These are phyloP conservation scores for Dioctria linearis DNA, from an alignment of 2,888 invertebrate genomes.

Conservation along the genomic window DNA sequence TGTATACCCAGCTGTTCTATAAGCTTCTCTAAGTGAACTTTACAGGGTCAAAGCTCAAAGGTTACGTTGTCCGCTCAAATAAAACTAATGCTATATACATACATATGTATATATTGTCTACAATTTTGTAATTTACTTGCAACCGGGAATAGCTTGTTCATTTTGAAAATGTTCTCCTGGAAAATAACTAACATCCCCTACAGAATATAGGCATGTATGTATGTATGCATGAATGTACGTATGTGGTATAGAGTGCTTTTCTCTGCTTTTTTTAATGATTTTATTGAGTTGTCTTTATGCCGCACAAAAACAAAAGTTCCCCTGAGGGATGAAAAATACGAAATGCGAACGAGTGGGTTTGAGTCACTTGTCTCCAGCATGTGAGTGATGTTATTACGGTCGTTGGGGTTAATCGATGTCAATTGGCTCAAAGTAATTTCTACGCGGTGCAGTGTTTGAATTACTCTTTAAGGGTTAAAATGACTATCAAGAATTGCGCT, in stretches of 20 bases:
- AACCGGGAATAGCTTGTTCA: no score
- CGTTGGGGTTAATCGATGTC: conserved; percentile 35
- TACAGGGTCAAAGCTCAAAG: conserved; percentile 4
- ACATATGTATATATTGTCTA: no score
- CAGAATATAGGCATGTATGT: no score
- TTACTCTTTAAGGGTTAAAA: conserved; percentile 8
- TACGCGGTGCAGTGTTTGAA: background rate
- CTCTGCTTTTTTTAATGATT: background rate
- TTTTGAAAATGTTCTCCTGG: no score
- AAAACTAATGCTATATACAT: no score
- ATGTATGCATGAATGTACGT: no score
- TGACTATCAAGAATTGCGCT: conserved; percentile 2
- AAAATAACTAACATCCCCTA: no score
- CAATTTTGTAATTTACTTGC: no score
- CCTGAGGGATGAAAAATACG: no score
- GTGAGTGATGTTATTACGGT: conserved; percentile 40
- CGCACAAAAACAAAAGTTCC: background rate
- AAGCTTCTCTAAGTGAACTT: background rate
- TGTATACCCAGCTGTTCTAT: no score
- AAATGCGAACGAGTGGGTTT: background rate
- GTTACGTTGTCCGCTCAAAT: background rate
- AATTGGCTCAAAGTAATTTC: conserved; percentile 40
- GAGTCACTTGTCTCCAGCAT: background rate
- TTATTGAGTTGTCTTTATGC: background rate
- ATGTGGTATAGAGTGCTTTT: background rate